Evolutionary conservation across 1,140 invertebrate genomes (phyloP), one percentile per base, ranked within the genome.

Genomic region (Meloidogyne floridensis): DNA sequence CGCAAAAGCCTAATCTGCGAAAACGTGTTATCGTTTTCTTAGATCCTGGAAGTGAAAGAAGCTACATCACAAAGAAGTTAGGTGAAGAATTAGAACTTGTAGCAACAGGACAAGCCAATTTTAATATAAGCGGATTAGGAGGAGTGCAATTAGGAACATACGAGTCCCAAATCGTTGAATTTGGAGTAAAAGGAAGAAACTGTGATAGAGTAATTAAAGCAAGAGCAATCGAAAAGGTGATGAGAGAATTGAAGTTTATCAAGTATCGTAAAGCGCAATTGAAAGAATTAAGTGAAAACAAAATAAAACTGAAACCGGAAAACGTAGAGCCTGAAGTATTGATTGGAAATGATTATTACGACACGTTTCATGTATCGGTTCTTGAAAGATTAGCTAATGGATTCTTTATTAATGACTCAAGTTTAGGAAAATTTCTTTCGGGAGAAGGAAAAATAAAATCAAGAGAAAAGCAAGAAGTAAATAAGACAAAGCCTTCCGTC

Each of bases 351-450:
- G 72, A 73, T 18, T 73, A 43, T n/a, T 73, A 73, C 6, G 51
- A 73, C 6, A 11, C 42, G 3, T 73, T 73, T 11, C 2, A 42
- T 13, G 72, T 73, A 11, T 15, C 3, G 10, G 42, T 15, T 42
- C 3, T 73, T 11, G 11, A 73, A 18, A 42, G 51, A n/a, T 73
- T 73, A 73, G 72, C 72, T 0, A 73, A 73, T n/a, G 72, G 72
- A 15, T 73, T 73, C 3, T 73, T 42, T 3, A 73, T 73, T n/a
- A 73, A 51, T n/a, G 72, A n/a, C 13, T 73, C 72, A 73, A 73
- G 51, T 42, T 73, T 73, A 73, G 72, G 72, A 11, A 51, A 73
- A 43, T 43, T 73, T 13, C 10, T 73, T 73, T 73, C 72, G 10
- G 72, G 72, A 15, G 72, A 73, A 3, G 72, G 72, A n/a, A 11